These are phyloP conservation scores for Eurosta solidaginis DNA, from an alignment of 1,140 invertebrate species.

Conservation along the genomic window DNA sequence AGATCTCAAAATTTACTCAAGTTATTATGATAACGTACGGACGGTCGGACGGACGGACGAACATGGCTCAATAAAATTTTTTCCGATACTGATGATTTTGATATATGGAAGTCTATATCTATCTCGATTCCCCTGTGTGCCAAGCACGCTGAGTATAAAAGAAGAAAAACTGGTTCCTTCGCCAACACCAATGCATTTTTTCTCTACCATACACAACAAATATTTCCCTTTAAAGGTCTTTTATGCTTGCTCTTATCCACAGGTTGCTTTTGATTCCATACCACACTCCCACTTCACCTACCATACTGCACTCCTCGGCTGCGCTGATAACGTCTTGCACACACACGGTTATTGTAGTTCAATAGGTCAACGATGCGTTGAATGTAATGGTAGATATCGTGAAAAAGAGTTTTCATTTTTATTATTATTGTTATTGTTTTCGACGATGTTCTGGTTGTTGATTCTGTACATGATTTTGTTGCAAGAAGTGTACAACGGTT, in stretches of 20 bases:
- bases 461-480: background rate
- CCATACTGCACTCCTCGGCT: background rate
- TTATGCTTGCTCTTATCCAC: background rate
- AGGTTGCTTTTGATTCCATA: background rate
- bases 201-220: too few relatives aligned
- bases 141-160: too few relatives aligned
- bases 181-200: background rate
- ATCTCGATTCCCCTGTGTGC: too few relatives aligned
- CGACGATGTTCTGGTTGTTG: background rate
- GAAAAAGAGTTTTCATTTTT: background rate
- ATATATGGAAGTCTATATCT: too few relatives aligned
- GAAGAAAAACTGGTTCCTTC: background rate
- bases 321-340: background rate
- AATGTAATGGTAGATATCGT: conserved; percentile 3
- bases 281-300: background rate
- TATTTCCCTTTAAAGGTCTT: too few relatives aligned
- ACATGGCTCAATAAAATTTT: too few relatives aligned
- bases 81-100: too few relatives aligned
- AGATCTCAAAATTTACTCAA: too few relatives aligned
- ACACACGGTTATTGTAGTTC: conserved; percentile 21
- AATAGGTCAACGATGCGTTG: conserved; percentile 26
- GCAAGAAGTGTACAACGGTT: background rate
- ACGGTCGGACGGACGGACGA: too few relatives aligned
- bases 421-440: background rate
- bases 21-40: too few relatives aligned